Evolutionary conservation across 2,888 invertebrate species (phyloP).

Genomic region (Pyrrhopygopsis socrates): DNA sequence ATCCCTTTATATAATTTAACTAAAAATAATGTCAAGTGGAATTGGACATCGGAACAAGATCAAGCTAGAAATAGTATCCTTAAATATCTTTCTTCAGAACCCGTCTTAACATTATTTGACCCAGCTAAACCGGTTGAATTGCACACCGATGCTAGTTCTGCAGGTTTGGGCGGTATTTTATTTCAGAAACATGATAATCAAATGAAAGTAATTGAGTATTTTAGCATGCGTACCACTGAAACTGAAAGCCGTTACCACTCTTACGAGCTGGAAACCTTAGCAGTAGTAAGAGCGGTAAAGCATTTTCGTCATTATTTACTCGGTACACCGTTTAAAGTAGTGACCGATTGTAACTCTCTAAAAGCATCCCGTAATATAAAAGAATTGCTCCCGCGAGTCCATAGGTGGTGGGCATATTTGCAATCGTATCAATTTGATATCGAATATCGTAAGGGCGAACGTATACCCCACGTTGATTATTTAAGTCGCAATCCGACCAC

Average conservation of each 20-base stretch:
- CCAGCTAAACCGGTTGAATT: background rate
- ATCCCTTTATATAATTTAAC: slow-evolving; percentile 18
- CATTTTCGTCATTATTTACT: slow-evolving; percentile 83
- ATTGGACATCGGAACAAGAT: background rate
- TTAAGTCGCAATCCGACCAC: background rate
- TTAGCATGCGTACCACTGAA: slow-evolving; percentile 53
- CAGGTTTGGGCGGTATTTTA: slow-evolving; percentile 65
- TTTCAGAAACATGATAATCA: slow-evolving; percentile 34
- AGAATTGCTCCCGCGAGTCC: background rate
- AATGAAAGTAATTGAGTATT: slow-evolving; percentile 44
- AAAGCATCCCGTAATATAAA: slow-evolving; percentile 48
- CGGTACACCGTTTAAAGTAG: slow-evolving; percentile 62
- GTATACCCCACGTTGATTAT: background rate
- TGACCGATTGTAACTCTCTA: slow-evolving; percentile 23
- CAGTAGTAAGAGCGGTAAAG: slow-evolving; percentile 77
- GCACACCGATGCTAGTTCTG: slow-evolving; percentile 75
- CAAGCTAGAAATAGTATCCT: background rate
- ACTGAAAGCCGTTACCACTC: slow-evolving; percentile 68
- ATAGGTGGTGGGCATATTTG: background rate
- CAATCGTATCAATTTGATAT: background rate
- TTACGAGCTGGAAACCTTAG: slow-evolving; percentile 75
- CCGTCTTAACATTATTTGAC: slow-evolving; percentile 2
- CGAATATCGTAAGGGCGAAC: background rate
- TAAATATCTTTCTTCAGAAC: background rate
- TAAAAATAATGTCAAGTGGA: background rate